phyloP scores from a whole-genome alignment of 2,797 vertebrate genomes.

The Pyrocephalus nanus region DNA sequence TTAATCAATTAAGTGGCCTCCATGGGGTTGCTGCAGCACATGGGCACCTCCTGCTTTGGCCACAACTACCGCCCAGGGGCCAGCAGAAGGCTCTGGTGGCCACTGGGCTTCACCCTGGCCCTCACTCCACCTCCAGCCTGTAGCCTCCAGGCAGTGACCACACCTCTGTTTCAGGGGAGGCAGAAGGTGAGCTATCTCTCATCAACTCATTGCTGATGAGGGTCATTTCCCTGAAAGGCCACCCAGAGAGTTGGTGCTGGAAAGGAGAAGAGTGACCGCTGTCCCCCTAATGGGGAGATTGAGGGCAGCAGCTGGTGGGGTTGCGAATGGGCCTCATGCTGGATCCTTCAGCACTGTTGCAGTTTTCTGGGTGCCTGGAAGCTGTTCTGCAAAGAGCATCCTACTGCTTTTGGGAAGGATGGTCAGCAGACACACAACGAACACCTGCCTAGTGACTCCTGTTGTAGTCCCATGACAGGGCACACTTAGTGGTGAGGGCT shows the following conservation, averaged over 20 bases:
- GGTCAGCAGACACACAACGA: rapidly evolving
- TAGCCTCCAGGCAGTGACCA: neutral
- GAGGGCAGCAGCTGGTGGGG: neutral
- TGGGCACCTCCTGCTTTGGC: neutral
- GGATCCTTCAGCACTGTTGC: neutral
- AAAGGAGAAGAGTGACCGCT: neutral
- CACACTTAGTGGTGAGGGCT: neutral
- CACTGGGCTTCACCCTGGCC: neutral
- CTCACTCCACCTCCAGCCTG: neutral
- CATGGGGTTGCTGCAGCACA: neutral
- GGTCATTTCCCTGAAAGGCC: neutral
- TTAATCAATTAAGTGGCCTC: neutral
- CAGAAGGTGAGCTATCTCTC: neutral
- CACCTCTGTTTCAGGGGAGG: neutral
- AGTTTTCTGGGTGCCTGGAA: neutral
- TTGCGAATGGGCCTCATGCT: neutral
- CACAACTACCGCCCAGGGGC: neutral
- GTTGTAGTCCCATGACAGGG: neutral
- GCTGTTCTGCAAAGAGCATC: neutral
- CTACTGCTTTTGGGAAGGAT: neutral
- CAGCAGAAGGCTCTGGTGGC: neutral
- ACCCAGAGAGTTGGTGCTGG: neutral
- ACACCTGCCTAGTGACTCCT: neutral
- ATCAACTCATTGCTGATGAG: neutral
- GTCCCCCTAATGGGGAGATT: neutral